These are phyloP conservation scores for Peromyscus maniculatus DNA, from an alignment of 2,113 vertebrate species.

Conservation along the genomic window DNA sequence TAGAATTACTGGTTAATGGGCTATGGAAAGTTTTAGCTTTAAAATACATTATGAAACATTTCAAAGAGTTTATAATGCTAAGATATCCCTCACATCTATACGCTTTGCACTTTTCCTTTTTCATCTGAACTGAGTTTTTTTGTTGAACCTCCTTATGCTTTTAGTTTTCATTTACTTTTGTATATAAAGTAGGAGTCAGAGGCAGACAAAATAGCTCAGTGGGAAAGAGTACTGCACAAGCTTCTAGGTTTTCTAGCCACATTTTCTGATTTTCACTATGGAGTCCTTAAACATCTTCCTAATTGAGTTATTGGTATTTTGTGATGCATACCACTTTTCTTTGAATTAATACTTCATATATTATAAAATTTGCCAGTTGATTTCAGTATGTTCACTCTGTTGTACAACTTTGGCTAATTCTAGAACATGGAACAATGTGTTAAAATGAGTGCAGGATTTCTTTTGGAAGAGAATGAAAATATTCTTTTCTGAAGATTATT, in stretches of 20 bases:
- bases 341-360: not conserved
- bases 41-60: not conserved
- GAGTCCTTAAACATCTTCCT: not conserved
- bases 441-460: not conserved
- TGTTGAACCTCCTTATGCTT: not conserved
- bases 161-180: not conserved
- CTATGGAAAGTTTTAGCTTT: not conserved
- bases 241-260: not conserved
- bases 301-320: not conserved
- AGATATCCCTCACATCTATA: not conserved
- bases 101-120: not conserved
- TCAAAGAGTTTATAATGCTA: not conserved
- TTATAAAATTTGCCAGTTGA: not conserved
- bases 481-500: slow-evolving; percentile 33
- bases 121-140: not conserved
- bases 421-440: not conserved
- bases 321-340: not conserved
- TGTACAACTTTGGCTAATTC: not conserved
- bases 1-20: not conserved
- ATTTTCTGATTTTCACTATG: not conserved
- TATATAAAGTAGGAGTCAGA: not conserved
- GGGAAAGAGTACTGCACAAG: not conserved
- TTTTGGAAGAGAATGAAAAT: not conserved
- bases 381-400: not conserved
- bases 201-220: not conserved